A percentile compares a stretch with the other conserved stretches of the same genome.
These are phyloP conservation scores for Propithecus coquereli DNA, from an alignment of 2,113 vertebrate species.

Conservation along the genomic window DNA sequence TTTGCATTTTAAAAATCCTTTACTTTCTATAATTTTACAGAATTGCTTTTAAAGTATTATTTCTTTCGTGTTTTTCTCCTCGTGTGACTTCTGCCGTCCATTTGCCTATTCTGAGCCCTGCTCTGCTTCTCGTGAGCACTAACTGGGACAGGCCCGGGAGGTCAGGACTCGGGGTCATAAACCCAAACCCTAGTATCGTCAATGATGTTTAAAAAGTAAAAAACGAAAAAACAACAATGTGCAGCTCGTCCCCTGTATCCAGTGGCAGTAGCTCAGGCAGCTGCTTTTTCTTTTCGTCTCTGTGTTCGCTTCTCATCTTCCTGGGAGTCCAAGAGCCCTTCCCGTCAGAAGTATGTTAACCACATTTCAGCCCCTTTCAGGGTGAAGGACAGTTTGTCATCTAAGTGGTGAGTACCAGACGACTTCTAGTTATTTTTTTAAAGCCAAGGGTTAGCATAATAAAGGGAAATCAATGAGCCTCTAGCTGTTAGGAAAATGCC, in stretches of 20 bases:
- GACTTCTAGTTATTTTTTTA: not conserved
- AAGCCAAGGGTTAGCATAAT: not conserved
- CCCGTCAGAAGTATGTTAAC: not conserved
- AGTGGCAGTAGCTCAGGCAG: not conserved
- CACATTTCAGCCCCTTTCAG: not conserved
- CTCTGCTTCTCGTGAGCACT: not conserved
- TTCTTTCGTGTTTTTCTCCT: not conserved
- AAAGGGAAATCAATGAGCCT: not conserved
- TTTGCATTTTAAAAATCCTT: not conserved
- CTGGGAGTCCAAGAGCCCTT: not conserved
- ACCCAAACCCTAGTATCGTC: not conserved
- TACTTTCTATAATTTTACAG: not conserved
- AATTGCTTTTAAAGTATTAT: not conserved
- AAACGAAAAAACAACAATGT: not conserved
- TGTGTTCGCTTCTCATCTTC: not conserved
- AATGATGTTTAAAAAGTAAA: not conserved
- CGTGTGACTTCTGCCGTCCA: not conserved
- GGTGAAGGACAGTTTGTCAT: not conserved
- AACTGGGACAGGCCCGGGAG: not conserved
- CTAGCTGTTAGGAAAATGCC: not conserved
- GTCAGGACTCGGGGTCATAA: not conserved
- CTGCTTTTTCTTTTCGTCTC: not conserved
- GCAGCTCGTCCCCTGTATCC: not conserved
- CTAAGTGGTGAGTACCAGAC: not conserved
- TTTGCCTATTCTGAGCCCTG: not conserved